Evolutionary conservation across 37 sponge, comb jelly and placozoan genomes (phyloP), one percentile per base, ranked within the genome.

Genomic region (Petrosia ficiformis): DNA sequence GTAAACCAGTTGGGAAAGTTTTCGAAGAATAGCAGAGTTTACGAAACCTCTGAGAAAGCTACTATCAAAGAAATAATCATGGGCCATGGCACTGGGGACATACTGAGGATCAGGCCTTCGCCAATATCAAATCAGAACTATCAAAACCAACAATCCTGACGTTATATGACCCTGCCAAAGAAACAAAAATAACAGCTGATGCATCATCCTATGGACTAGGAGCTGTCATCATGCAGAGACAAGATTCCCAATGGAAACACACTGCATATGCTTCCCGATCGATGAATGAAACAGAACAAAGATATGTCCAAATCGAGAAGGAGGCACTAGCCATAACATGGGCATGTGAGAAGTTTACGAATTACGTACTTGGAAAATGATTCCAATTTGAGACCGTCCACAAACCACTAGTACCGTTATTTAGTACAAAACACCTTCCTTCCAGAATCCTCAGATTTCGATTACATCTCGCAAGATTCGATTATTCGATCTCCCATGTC

Each of bases 401-500:
- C 14, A 48, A 48, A 48, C 54, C 54, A 8, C 54, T 48, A 14
- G 14, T 48, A 48, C 14, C 54, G 14, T 48, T 48, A 19, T 14
- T 48, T 14, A 14, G 54, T 14, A 19, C 14, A 48, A 14, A 48
- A 19, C 54, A 48, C 8, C 54, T 48, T 19, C 54, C 8, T 19
- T 14, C 54, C 54, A 64, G 65, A 25, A 25, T 64, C 10, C 22
- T 64, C 33, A 11, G 33, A 31, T 64, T 64, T 25, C 65, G 65
- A 11, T 64, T 64, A 64, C 65, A 25, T 64, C 65, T 64, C 65
- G 19, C 33, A 31, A 64, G 65, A 30, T 64, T 64, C 22, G 33
- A 64, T 25, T 64, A 64, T 25, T 64, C 65, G 11, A 64, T 64
- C 10, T 11, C 11, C 6, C 33, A 64, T 30, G 65, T 64, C 29